phyloP scores from a whole-genome alignment of 2,797 vertebrate genomes.

The Sylvilagus floridanus region DNA sequence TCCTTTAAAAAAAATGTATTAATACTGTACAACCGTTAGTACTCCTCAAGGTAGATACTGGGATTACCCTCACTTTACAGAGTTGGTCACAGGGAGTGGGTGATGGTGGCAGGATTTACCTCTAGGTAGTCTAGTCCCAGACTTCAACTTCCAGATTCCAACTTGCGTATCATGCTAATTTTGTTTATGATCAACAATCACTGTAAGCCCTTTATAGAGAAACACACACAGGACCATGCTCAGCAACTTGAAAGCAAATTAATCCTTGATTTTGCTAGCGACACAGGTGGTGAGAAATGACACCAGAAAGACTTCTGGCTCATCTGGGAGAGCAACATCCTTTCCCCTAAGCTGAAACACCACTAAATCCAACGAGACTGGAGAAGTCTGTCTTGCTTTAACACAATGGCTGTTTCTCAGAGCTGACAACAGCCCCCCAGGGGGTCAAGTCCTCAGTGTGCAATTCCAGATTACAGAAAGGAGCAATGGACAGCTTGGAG shows the following conservation, averaged over 20 bases:
- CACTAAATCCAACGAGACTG: neutral
- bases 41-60: neutral
- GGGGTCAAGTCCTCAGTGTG: neutral
- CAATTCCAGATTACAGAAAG: rapidly evolving
- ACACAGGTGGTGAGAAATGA: neutral
- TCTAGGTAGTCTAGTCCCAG: neutral
- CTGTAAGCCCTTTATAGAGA: neutral
- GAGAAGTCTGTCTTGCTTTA: neutral
- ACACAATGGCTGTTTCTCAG: neutral
- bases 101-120: neutral
- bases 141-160: neutral
- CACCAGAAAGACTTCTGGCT: neutral
- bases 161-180: neutral
- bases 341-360: no score
- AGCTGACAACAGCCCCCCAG: rapidly evolving
- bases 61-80: neutral
- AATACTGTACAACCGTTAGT: no score
- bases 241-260: neutral
- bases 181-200: neutral
- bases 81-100: neutral
- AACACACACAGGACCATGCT: neutral
- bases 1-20: neutral
- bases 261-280: neutral
- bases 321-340: rapidly evolving
- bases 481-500: neutral